A percentile compares a stretch with the other conserved stretches of the same genome.
Evolutionary conservation across 2,797 vertebrate species (phyloP).

Genomic region (Peromyscus melanophrys): DNA sequence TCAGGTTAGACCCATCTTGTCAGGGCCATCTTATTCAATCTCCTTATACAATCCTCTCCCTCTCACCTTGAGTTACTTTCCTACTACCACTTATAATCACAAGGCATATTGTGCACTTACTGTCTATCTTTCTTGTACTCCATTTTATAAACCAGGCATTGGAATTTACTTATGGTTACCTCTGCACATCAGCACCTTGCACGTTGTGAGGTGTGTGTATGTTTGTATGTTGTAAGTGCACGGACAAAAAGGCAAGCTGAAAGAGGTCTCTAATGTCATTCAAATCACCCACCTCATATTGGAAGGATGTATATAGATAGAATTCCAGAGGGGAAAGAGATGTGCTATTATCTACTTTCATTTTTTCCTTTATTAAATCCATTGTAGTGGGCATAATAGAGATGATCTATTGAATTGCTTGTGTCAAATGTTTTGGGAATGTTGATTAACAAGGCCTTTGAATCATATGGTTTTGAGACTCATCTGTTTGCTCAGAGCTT

Average conservation of each 20-base stretch:
- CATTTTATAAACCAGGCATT: not conserved
- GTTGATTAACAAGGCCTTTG: conserved; percentile 9
- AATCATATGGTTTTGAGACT: conserved; percentile 12
- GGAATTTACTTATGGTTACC: conserved; percentile 16
- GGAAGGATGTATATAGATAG: not conserved
- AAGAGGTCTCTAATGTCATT: not conserved
- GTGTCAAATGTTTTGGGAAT: not conserved
- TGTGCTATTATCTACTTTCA: not conserved
- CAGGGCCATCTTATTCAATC: not conserved
- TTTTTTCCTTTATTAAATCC: not conserved
- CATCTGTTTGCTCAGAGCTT: not conserved
- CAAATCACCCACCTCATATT: not conserved
- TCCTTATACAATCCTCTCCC: not conserved
- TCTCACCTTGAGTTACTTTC: not conserved
- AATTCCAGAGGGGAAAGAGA: conserved; percentile 12
- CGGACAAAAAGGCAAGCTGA: not conserved
- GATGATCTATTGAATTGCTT: not conserved
- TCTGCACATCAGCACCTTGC: not conserved
- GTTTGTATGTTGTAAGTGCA: not conserved
- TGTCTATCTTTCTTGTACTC: not conserved
- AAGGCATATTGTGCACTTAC: not conserved
- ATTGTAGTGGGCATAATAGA: not conserved
- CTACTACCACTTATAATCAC: not conserved
- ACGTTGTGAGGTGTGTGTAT: not conserved
- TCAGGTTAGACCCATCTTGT: not conserved